Conservation (phyloP, 1,140 invertebrate genomes). For the Drosophila albomicans region DNA sequence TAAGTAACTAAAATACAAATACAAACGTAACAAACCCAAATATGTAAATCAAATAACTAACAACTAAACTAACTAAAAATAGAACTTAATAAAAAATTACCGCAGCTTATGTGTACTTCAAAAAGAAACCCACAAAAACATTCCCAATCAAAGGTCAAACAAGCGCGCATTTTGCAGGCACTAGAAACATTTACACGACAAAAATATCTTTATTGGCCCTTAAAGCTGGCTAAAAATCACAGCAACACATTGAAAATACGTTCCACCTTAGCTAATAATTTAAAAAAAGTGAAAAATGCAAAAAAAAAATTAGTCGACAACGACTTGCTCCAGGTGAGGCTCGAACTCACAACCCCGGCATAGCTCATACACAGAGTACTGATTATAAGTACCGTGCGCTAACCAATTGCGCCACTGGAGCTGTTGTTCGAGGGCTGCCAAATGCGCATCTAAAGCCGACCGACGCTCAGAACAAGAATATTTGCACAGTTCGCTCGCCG, state of each 20-base stretch:
- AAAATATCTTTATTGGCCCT: background rate
- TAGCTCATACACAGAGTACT: slow-evolving; percentile 94
- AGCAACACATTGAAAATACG: background rate
- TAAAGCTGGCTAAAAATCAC: background rate
- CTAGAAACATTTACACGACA: background rate
- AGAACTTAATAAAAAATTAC: too few species aligned
- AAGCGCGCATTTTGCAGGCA: background rate
- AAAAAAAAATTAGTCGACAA: slow-evolving; percentile 85
- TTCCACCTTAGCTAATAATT: background rate
- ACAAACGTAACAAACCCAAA: too few species aligned
- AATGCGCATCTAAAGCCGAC: slow-evolving; percentile 95
- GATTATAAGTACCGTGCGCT: slow-evolving; percentile 99
- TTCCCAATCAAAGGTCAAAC: background rate
- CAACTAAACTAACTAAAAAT: too few species aligned
- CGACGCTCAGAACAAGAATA: slow-evolving; percentile 64
- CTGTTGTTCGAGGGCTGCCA: slow-evolving; percentile 98
- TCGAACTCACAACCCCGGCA: slow-evolving; percentile 99
- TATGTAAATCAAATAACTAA: too few species aligned
- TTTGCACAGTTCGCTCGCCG: slow-evolving; percentile 28
- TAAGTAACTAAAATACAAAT: slow-evolving; percentile 1
- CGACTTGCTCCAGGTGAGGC: slow-evolving; percentile 95
- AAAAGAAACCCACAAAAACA: background rate
- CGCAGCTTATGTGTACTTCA: background rate
- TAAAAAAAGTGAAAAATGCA: background rate
- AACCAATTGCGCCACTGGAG: slow-evolving; percentile 99